Percentiles rank a stretch among this genome's conserved stretches.
phyloP scores from a whole-genome alignment of 2,113 vertebrate species.

The Pseudorectes ferrugineus region DNA sequence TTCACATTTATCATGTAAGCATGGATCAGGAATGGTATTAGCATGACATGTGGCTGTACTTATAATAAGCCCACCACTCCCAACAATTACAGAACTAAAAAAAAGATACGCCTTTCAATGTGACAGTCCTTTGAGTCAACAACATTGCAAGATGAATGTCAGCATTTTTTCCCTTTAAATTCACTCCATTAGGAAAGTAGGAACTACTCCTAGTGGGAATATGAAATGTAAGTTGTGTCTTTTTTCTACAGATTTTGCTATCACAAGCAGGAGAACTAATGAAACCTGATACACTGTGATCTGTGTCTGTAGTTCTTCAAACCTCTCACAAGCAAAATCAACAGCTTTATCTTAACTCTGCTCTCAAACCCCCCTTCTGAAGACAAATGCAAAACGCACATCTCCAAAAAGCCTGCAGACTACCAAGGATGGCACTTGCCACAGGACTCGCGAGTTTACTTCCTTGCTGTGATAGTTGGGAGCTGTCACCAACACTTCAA shows the following conservation, averaged over 20 bases:
- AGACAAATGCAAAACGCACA: not conserved
- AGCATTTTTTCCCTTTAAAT: not conserved
- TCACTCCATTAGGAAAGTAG: not conserved
- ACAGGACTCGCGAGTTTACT: not conserved
- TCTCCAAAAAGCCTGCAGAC: not conserved
- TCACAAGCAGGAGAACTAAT: not conserved
- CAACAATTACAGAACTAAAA: not conserved
- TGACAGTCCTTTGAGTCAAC: not conserved
- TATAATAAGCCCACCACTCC: not conserved
- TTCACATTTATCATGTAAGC: not conserved
- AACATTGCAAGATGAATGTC: not conserved
- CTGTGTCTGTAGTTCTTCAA: not conserved
- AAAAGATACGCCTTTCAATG: not conserved
- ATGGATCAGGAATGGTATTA: not conserved
- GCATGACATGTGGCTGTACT: not conserved
- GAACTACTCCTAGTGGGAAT: not conserved
- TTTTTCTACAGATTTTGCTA: not conserved
- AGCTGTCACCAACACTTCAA: not conserved
- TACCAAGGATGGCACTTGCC: not conserved
- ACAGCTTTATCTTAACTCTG: not conserved
- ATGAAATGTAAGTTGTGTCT: not conserved
- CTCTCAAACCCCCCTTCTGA: not conserved
- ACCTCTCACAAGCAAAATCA: not conserved
- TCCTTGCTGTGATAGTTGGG: fast-evolving
- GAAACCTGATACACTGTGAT: not conserved